These are phyloP conservation scores for Scaptomyza pallida DNA, from an alignment of 1,140 invertebrate genomes.

Conservation along the genomic window DNA sequence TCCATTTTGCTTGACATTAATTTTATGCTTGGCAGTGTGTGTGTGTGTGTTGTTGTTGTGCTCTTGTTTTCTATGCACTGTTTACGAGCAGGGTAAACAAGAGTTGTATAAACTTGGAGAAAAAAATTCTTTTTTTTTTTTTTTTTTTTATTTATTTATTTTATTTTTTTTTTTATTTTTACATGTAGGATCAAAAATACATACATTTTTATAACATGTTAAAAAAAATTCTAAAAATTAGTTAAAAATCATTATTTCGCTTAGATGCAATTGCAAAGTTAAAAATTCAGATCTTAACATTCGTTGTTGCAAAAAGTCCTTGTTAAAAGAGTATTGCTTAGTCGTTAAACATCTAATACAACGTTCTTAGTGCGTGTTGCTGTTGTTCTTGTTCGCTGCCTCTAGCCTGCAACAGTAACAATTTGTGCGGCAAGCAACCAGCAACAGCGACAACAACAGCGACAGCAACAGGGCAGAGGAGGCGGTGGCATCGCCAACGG, in stretches of 20 bases:
- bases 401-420: constrained; percentile 45
- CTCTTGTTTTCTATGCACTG: constrained; percentile 1
- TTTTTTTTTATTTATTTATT: no score
- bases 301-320: not conserved
- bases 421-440: constrained; percentile 44
- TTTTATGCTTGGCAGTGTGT: constrained; percentile 67
- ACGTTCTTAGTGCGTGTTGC: constrained; percentile 1
- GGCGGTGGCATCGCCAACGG: constrained; percentile 46
- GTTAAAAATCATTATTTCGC: no score
- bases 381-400: constrained; percentile 7
- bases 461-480: not conserved
- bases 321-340: not conserved
- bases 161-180: no score
- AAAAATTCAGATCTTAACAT: no score
- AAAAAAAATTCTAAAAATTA: no score
- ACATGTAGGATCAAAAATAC: no score
- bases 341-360: not conserved
- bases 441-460: not conserved
- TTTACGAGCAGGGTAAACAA: not conserved
- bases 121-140: no score
- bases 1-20: constrained; percentile 79
- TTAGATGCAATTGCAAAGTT: no score
- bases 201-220: no score
- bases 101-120: no score
- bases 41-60: constrained; percentile 22